Evolutionary conservation across 2,888 invertebrate genomes (phyloP).

Genomic region (Priocnemis perturbator): DNA sequence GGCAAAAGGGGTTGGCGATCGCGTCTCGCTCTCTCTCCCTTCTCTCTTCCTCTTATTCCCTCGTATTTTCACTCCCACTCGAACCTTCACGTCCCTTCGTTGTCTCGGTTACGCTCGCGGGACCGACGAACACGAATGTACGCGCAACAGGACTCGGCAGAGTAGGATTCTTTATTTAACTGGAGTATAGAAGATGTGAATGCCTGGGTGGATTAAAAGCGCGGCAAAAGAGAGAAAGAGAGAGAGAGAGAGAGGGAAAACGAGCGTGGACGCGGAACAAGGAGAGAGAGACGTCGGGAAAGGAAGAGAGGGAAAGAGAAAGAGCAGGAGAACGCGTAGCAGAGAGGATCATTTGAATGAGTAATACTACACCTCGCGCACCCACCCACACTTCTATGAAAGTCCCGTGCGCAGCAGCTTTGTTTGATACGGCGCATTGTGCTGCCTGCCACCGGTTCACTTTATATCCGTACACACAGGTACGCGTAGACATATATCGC

Average conservation of each 20-base stretch:
- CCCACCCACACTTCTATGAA: constrained; percentile 71
- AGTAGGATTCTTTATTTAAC: constrained; percentile 69
- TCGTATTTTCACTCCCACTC: background rate
- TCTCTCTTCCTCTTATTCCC: constrained; percentile 25
- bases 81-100: background rate
- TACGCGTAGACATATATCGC: too few species aligned
- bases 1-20: constrained; percentile 58
- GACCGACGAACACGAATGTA: constrained; percentile 18
- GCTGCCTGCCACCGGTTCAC: constrained; percentile 72
- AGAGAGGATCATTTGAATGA: constrained; percentile 74
- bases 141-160: constrained; percentile 52
- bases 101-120: background rate
- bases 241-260: constrained; percentile 36
- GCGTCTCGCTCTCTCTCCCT: constrained; percentile 26
- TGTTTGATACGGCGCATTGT: constrained; percentile 74
- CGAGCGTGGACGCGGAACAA: constrained; percentile 44
- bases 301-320: constrained; percentile 27
- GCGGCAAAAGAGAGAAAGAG: constrained; percentile 47
- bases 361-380: constrained; percentile 75
- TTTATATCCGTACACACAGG: constrained; percentile 62
- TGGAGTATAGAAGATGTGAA: constrained; percentile 69
- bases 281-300: constrained; percentile 37
- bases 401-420: constrained; percentile 70
- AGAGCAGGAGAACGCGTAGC: constrained; percentile 34
- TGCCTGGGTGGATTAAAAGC: constrained; percentile 72